Base-by-base conservation (phyloP, 2,797 vertebrate genomes). In the Lutjanus argentimaculatus region DNA sequence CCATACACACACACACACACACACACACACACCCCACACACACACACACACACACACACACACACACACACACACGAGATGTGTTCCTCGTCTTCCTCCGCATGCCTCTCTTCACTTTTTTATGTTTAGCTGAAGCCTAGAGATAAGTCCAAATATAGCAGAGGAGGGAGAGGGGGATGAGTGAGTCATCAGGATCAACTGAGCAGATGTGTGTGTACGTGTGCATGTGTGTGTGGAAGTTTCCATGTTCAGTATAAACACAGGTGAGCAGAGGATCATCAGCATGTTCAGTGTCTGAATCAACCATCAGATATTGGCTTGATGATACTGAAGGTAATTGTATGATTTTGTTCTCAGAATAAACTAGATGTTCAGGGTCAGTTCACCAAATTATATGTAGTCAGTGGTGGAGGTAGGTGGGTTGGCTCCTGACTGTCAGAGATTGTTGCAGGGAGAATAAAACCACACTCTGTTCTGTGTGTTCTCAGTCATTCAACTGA, bases 131-230 rank as follows among this genome's bases (percentile, higher is more conserved):
- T 87, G 77, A 90, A 87, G 91, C 91, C 90, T 66, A 10, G 85
- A 93, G 92, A 93, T 90, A 84, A 90, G 59, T 89, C 93, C 90
- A 93, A 93, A 93, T 93, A 95, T 94, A 95, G 92, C 91, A 89
- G 71, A 72, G 64, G 77, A 87, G 69, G 82, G 62, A 85, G 82
- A 86, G 64, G 81, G 73, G 78, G 79, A 71, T 46, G 81, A 67
- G 82, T 93, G 94, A 94, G 85, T 95, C 93, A 95, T 92, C 90
- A 57, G n/a, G 43, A 92, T 92, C 84, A 90, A 79, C 87, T 82
- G 48, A 79, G 84, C 16, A 22, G 42, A 55, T 71, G 68, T 65
- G 52, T 46, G 2, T 43, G 57, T 66, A 21, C n/a, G 65, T 48
- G 66, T 71, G 67, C 63, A 15, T 45, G 43, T 25, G 52, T 55